These are phyloP conservation scores for Pantherophis alleghaniensis DNA, from an alignment of 2,797 vertebrate genomes.

Conservation along the genomic window DNA sequence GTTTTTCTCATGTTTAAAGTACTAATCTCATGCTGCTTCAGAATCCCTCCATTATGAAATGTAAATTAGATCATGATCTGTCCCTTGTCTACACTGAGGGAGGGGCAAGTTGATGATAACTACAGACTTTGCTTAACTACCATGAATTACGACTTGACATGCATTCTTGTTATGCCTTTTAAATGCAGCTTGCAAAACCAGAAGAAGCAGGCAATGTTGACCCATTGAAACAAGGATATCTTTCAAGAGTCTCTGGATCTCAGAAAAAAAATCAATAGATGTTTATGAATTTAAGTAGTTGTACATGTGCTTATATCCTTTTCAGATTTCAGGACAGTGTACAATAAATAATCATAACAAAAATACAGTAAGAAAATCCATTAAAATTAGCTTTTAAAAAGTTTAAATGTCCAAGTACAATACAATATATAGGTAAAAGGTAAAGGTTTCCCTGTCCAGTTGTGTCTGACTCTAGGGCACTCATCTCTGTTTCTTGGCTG, in stretches of 20 bases:
- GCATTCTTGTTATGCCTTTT: background rate
- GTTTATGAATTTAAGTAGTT: background rate
- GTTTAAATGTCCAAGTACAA: background rate
- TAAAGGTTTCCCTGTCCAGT: background rate
- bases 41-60: background rate
- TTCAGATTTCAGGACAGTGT: background rate
- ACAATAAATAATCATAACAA: background rate
- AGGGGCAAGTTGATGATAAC: background rate
- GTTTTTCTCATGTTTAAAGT: background rate
- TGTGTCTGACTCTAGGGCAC: background rate
- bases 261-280: background rate
- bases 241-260: background rate
- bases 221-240: background rate
- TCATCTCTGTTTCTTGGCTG: background rate
- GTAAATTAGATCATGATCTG: background rate
- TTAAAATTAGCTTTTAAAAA: background rate
- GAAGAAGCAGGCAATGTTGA: background rate
- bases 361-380: background rate
- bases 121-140: background rate
- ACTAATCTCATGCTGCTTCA: background rate
- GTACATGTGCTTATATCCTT: background rate
- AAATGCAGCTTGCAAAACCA: background rate
- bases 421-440: background rate
- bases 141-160: background rate
- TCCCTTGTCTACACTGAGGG: background rate